Evolutionary conservation across 2,888 invertebrate genomes (phyloP), one percentile per base, ranked within the genome.

Genomic region (Pachymerium ferrugineum): DNA sequence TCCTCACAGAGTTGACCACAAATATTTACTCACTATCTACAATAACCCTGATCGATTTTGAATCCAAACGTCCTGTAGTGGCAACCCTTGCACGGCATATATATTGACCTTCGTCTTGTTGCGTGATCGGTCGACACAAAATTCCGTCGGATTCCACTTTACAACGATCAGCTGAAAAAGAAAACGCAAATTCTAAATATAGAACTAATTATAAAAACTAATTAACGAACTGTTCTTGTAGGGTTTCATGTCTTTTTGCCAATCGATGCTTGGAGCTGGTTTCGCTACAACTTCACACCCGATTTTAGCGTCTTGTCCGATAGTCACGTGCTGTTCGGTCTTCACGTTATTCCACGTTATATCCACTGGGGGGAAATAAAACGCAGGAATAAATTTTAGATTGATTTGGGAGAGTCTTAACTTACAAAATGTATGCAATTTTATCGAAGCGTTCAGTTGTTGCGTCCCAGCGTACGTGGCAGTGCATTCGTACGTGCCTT

Each of bases 321-420:
- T 76, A 28, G 89, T 89, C 0, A 94, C 92, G 80, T 87, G 90
- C 82, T 95, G 94, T 80, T 90, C 89, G 80, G 86, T 87, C 38
- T 94, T 93, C 0, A 94, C 94, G 82, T 94, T 90, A 14, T 88
- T 89, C 89, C 92, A 93, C 76, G 90, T 92, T 75, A 95, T 93
- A 47, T 91, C 90, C 81, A 91, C 94, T 94, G 35, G 14, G 14
- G 35, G 35, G 14, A 35, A 35, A 35, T n/a, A n/a, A n/a, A n/a
- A n/a, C n/a, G n/a, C n/a, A n/a, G n/a, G n/a, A n/a, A n/a, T n/a
- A n/a, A n/a, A n/a, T n/a, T n/a, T n/a, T n/a, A n/a, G n/a, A n/a
- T n/a, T n/a, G n/a, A n/a, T n/a, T n/a, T n/a, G n/a, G n/a, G n/a
- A n/a, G n/a, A n/a, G n/a, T n/a, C n/a, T n/a, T n/a, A n/a, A 38